A percentile compares a stretch with the other conserved stretches of the same genome.
phyloP scores from a whole-genome alignment of 2,113 vertebrate genomes.

The Telmatochromis sp. region DNA sequence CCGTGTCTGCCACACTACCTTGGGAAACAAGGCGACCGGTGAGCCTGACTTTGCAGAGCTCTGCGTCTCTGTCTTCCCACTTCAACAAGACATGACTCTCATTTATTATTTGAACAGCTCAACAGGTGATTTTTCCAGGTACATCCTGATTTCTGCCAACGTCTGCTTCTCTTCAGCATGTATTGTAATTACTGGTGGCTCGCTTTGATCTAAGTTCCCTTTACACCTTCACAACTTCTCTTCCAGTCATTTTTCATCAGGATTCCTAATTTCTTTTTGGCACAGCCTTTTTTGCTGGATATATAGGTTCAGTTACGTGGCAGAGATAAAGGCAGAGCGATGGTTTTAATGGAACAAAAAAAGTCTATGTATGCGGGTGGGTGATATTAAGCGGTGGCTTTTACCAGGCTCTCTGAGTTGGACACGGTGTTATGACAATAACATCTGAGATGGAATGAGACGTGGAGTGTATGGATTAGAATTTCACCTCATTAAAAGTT shows the following conservation, averaged over 20 bases:
- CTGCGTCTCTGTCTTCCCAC: slow-evolving; percentile 3
- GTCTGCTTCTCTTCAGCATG: slow-evolving; percentile 52
- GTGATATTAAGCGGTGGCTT: background rate
- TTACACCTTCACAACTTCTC: slow-evolving; percentile 45
- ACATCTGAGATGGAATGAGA: background rate
- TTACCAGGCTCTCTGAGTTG: background rate
- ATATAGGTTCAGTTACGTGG: slow-evolving; percentile 34
- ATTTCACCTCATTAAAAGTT: slow-evolving; percentile 58
- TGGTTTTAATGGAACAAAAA: slow-evolving; percentile 44
- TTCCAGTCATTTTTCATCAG: slow-evolving; percentile 62
- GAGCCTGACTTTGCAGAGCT: slow-evolving; percentile 44
- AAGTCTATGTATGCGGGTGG: background rate
- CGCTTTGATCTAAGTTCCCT: slow-evolving; percentile 61
- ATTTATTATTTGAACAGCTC: slow-evolving; percentile 66
- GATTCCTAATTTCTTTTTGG: slow-evolving; percentile 56
- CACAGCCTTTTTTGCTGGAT: slow-evolving; percentile 38
- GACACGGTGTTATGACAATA: background rate
- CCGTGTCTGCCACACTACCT: slow-evolving; percentile 23
- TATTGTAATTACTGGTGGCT: slow-evolving; percentile 66
- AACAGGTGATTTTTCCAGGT: slow-evolving; percentile 69
- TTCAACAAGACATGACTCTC: slow-evolving; percentile 43
- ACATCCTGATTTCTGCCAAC: slow-evolving; percentile 58
- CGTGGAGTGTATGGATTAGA: slow-evolving; percentile 20
- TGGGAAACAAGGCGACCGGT: slow-evolving; percentile 53
- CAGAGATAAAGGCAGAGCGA: slow-evolving; percentile 32